Percentiles rank a stretch among this genome's conserved stretches.
phyloP scores from a whole-genome alignment of 92 coral and sea anemone genomes.

The Ricordea florida region DNA sequence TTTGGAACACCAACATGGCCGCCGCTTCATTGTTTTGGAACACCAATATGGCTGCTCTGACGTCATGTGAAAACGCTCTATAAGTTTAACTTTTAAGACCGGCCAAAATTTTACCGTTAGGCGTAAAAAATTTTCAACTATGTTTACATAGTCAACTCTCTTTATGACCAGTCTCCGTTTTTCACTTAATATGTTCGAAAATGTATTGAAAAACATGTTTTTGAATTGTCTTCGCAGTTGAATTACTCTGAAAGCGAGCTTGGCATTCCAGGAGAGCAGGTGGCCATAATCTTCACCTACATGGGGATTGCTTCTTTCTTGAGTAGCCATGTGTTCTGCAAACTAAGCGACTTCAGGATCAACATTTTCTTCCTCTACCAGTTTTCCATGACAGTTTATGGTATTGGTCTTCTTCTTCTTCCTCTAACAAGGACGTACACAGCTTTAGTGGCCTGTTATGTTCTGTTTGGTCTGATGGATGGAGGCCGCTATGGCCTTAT shows the following conservation, averaged over 20 bases:
- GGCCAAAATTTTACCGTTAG: no score
- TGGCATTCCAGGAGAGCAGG: not conserved
- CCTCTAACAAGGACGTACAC: constrained; percentile 15
- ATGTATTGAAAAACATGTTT: not conserved
- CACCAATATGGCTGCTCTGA: no score
- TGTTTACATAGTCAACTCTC: no score
- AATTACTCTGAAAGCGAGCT: constrained; percentile 37
- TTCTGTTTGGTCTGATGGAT: constrained; percentile 51
- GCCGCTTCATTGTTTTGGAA: no score
- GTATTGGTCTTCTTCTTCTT: constrained; percentile 6
- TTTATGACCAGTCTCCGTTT: no score
- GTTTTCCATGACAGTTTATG: constrained; percentile 11
- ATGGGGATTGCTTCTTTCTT: constrained; percentile 34
- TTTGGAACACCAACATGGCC: no score
- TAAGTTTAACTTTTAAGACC: no score
- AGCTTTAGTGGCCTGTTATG: constrained; percentile 18
- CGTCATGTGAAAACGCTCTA: no score
- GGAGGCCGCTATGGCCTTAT: constrained; percentile 36
- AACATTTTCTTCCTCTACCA: constrained; percentile 32
- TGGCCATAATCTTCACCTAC: constrained; percentile 33
- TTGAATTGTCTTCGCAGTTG: not conserved
- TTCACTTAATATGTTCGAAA: no score
- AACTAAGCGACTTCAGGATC: constrained; percentile 21
- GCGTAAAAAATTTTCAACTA: no score
- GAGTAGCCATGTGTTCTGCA: constrained; percentile 47